Evolutionary conservation across 92 coral and sea anemone species (phyloP).

Genomic region (Montipora capitata): DNA sequence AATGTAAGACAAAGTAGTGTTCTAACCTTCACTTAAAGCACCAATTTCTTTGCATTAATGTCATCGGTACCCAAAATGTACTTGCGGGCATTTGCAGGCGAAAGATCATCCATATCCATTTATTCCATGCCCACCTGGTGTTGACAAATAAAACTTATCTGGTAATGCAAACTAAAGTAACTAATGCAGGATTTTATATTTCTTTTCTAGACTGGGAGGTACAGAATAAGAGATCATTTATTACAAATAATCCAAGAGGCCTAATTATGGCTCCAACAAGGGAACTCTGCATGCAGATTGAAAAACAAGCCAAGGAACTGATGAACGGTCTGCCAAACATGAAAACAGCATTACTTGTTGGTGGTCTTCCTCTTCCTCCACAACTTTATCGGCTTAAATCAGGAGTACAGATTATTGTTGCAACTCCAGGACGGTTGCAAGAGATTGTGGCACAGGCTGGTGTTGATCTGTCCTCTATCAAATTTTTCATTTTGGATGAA

Average conservation of each 20-base stretch:
- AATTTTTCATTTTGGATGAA: constrained; percentile 88
- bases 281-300: constrained; percentile 98
- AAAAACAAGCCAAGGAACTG: constrained; percentile 91
- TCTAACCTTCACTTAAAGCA: no score
- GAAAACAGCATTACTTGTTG: constrained; percentile 95
- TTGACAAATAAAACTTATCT: not conserved
- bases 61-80: no score
- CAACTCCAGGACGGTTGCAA: constrained; percentile 94
- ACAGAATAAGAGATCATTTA: constrained; percentile 5
- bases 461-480: constrained; percentile 73
- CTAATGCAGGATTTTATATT: not conserved
- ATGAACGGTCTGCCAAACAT: constrained; percentile 88
- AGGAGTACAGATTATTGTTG: constrained; percentile 92
- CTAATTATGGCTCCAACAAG: constrained; percentile 94
- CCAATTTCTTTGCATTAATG: no score
- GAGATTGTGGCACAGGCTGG: constrained; percentile 77
- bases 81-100: no score
- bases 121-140: no score
- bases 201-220: constrained; percentile 23
- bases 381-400: constrained; percentile 89
- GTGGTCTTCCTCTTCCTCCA: constrained; percentile 96
- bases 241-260: constrained; percentile 63
- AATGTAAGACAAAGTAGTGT: no score
- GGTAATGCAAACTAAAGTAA: not conserved
- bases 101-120: no score